Conservation (phyloP, 2,888 invertebrate genomes). For the Chrysodeixis includens region DNA sequence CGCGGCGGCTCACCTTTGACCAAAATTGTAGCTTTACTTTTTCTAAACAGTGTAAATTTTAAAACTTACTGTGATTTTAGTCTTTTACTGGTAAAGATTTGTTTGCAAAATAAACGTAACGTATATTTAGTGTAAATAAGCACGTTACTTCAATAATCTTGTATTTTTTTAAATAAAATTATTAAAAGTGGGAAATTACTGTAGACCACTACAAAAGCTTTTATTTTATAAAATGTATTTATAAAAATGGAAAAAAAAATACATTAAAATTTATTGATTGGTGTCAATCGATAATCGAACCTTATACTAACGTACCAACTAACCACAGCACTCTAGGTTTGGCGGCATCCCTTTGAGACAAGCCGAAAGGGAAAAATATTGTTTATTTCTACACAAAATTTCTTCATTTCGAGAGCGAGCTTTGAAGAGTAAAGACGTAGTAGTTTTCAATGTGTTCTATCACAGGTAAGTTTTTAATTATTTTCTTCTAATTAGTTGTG, state of each 20-base stretch:
- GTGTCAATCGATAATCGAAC: conserved; percentile 39
- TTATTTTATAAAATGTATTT: neutral
- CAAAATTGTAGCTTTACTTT: conserved; percentile 49
- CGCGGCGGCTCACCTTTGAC: conserved; percentile 46
- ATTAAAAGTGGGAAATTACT: no score
- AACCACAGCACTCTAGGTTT: conserved; percentile 29
- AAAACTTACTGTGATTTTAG: no score
- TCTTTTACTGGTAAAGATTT: no score
- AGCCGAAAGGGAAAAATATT: conserved; percentile 52
- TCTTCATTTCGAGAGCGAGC: conserved; percentile 29
- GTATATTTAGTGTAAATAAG: no score
- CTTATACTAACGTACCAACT: neutral
- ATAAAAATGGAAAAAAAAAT: neutral
- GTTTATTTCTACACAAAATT: neutral
- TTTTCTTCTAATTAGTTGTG: neutral
- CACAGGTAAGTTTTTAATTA: conserved; percentile 28
- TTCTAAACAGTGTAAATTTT: neutral
- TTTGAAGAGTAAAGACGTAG: conserved; percentile 14
- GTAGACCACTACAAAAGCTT: no score
- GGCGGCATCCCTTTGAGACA: conserved; percentile 55
- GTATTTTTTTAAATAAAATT: no score
- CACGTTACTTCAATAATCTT: no score
- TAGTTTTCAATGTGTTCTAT: conserved; percentile 5
- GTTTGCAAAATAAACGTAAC: no score
- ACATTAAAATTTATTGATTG: neutral